phyloP scores from a whole-genome alignment of 1,140 invertebrate genomes.

The Pinna nobilis region DNA sequence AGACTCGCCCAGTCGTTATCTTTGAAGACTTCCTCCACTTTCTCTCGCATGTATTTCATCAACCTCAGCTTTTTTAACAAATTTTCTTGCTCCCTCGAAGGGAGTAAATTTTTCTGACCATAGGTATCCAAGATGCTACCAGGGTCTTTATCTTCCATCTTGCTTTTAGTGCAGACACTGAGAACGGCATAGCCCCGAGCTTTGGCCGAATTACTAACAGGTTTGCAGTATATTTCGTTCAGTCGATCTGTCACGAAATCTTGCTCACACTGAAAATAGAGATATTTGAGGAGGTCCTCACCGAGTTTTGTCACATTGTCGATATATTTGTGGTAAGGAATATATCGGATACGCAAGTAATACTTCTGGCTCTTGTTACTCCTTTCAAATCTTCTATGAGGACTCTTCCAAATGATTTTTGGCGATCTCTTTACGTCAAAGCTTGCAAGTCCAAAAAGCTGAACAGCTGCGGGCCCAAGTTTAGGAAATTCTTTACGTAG shows the following conservation, averaged over 20 bases:
- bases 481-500: background rate
- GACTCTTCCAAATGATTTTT: slow-evolving; percentile 34
- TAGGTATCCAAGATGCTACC: background rate
- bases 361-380: background rate
- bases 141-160: slow-evolving; percentile 16
- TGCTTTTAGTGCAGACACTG: slow-evolving; percentile 19
- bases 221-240: slow-evolving; percentile 7
- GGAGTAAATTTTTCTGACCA: slow-evolving; percentile 19
- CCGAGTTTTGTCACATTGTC: slow-evolving; percentile 6
- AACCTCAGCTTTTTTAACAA: background rate
- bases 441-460: slow-evolving; percentile 36
- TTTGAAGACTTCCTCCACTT: background rate
- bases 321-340: slow-evolving; percentile 13
- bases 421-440: slow-evolving; percentile 21
- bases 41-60: background rate
- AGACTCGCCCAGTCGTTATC: too few species aligned
- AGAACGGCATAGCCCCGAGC: slow-evolving; percentile 34
- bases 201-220: slow-evolving; percentile 10
- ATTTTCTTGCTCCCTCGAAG: background rate
- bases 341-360: slow-evolving; percentile 24
- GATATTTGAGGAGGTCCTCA: slow-evolving; percentile 20
- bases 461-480: slow-evolving; percentile 30
- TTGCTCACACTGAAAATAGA: slow-evolving; percentile 26
- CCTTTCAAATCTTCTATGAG: slow-evolving; percentile 10
- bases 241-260: slow-evolving; percentile 28